Conservation (phyloP, 2,113 vertebrate genomes). For the Tamias sibiricus region DNA sequence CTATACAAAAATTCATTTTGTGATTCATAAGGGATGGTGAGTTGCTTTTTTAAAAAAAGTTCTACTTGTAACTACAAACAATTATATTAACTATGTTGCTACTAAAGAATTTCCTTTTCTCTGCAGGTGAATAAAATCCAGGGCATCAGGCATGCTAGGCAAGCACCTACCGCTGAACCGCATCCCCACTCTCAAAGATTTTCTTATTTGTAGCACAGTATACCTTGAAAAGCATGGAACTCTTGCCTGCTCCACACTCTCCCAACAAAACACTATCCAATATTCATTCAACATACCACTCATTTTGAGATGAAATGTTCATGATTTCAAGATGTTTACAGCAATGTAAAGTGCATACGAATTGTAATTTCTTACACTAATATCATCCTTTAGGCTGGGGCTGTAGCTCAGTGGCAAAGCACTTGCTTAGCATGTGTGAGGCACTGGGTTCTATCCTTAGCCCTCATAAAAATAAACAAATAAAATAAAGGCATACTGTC, state of each 20-base stretch:
- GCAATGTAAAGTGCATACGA: background rate
- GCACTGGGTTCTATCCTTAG: too few relatives aligned
- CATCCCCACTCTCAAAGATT: background rate
- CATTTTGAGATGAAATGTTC: constrained; percentile 9
- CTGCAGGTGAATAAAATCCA: background rate
- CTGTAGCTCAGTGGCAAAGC: too few relatives aligned
- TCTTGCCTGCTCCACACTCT: background rate
- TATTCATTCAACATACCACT: background rate
- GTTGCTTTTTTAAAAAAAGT: background rate
- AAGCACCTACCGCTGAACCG: background rate
- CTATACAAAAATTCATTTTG: background rate
- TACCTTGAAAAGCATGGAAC: background rate
- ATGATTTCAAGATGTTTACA: constrained; percentile 23
- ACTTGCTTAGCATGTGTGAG: too few relatives aligned
- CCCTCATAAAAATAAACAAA: too few relatives aligned
- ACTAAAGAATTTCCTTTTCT: background rate
- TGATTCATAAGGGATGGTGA: constrained; percentile 7
- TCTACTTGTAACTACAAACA: constrained; percentile 28
- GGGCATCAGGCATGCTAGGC: background rate
- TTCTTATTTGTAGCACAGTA: background rate
- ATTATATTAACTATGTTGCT: constrained; percentile 38
- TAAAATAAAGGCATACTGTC: too few relatives aligned
- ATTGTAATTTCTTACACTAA: constrained; percentile 23
- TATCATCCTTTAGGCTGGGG: background rate
- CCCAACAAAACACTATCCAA: background rate